A percentile compares a stretch with the other conserved stretches of the same genome.
Conservation (phyloP, 2,797 vertebrate genomes). For the Scomberomorus guttatus region DNA sequence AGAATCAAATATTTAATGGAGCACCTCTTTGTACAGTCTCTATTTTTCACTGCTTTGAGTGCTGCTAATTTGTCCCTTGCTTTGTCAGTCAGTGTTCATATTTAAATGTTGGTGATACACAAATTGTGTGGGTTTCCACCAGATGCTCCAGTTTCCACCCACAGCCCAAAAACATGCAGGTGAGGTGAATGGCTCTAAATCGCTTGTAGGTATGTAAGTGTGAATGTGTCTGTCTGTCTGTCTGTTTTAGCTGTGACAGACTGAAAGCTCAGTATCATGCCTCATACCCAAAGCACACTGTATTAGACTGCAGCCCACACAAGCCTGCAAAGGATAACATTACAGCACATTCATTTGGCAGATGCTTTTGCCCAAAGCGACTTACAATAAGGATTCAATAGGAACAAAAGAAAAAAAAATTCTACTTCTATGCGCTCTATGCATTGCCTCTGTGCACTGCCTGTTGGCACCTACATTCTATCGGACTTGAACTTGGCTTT, state of each 20-base stretch:
- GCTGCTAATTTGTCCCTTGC: constrained; percentile 52
- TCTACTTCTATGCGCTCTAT: too few relatives aligned
- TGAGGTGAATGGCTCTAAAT: neutral
- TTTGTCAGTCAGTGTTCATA: constrained; percentile 46
- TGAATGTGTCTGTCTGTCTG: constrained; percentile 15
- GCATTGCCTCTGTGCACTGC: too few relatives aligned
- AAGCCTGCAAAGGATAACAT: constrained; percentile 5
- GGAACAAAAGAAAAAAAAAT: neutral
- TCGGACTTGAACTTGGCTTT: too few relatives aligned
- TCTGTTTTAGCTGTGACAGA: constrained; percentile 1
- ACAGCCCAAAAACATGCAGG: constrained; percentile 29
- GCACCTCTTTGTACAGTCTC: constrained; percentile 35
- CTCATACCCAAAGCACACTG: neutral
- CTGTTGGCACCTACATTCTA: too few relatives aligned
- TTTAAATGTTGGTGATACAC: constrained; percentile 46
- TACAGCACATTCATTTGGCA: neutral
- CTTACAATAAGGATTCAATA: neutral
- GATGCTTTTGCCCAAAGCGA: neutral
- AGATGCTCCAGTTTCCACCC: constrained; percentile 45
- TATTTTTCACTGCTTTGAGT: constrained; percentile 42
- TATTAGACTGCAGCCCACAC: neutral
- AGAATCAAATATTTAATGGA: constrained; percentile 55
- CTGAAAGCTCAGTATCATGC: neutral
- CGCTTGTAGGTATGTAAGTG: constrained; percentile 13
- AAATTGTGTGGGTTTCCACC: constrained; percentile 36